Evolutionary conservation across 2,888 invertebrate species (phyloP).

Genomic region (Frankliniella fusca): DNA sequence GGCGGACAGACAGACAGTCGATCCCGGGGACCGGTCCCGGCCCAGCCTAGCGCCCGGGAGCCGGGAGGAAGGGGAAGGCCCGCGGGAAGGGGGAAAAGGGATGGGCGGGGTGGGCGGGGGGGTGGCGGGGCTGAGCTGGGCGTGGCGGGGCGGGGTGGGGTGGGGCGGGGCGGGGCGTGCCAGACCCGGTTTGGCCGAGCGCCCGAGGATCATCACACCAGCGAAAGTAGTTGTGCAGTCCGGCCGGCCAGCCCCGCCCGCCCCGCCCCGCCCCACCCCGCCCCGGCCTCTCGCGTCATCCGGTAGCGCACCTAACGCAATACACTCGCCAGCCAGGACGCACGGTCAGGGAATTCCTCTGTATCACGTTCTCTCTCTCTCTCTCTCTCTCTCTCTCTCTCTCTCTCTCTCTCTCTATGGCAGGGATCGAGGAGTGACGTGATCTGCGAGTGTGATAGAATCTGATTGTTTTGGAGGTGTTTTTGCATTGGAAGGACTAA

Average conservation of each 20-base stretch:
- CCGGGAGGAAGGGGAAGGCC: neutral
- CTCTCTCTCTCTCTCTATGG: neutral
- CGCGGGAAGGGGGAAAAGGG: no score
- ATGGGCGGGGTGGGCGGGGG: no score
- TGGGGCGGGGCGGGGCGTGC: neutral
- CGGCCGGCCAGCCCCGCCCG: no score
- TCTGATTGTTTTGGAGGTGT: no score
- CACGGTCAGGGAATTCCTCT: neutral
- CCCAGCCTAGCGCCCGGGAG: neutral
- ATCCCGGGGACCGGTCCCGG: no score
- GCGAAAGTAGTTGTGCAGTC: constrained; percentile 26
- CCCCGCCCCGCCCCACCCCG: neutral
- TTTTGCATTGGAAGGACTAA: no score
- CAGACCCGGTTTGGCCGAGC: constrained; percentile 18
- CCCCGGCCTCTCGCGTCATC: neutral
- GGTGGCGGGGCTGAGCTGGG: neutral
- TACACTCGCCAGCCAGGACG: neutral
- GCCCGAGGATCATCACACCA: constrained; percentile 23
- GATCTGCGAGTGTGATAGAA: no score
- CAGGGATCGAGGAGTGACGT: no score
- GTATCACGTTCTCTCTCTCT: neutral
- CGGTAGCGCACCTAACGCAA: neutral
- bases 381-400: neutral
- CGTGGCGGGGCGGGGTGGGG: no score
- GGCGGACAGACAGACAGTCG: neutral